phyloP scores from a whole-genome alignment of 2,113 vertebrate genomes.

The Anguilla rostrata region DNA sequence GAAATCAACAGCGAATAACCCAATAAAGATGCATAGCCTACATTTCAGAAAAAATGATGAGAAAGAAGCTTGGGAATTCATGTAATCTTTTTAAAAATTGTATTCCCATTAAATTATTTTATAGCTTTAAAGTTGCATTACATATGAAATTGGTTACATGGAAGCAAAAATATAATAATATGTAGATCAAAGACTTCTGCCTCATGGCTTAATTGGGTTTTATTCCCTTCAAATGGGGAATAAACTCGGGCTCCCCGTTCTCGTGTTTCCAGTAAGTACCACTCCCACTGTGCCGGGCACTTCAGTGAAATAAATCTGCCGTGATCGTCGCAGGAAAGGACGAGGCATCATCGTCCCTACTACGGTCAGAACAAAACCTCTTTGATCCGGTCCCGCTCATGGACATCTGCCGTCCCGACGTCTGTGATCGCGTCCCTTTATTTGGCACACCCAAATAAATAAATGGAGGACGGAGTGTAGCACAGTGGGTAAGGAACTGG shows the following conservation, averaged over 20 bases:
- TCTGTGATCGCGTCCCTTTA: too few relatives aligned
- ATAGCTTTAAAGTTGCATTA: not conserved
- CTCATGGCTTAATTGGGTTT: constrained; percentile 1
- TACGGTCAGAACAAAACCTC: not conserved
- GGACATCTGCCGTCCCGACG: too few relatives aligned
- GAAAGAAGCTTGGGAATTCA: not conserved
- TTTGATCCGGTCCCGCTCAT: not conserved
- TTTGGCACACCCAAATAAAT: too few relatives aligned
- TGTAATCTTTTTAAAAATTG: not conserved
- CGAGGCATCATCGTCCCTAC: not conserved
- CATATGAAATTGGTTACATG: not conserved
- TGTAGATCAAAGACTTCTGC: constrained; percentile 10
- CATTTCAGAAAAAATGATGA: not conserved
- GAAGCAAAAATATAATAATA: not conserved
- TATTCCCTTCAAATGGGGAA: not conserved
- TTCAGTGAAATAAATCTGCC: not conserved
- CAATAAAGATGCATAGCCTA: not conserved
- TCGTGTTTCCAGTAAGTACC: not conserved
- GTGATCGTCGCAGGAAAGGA: not conserved
- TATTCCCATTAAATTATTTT: not conserved
- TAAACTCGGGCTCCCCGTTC: not conserved
- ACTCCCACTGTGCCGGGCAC: not conserved
- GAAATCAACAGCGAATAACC: not conserved
- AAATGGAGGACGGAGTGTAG: too few relatives aligned
- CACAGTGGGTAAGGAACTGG: too few relatives aligned